These are phyloP conservation scores for Hirundichthys speculiger DNA, from an alignment of 2,113 vertebrate species.

Conservation along the genomic window DNA sequence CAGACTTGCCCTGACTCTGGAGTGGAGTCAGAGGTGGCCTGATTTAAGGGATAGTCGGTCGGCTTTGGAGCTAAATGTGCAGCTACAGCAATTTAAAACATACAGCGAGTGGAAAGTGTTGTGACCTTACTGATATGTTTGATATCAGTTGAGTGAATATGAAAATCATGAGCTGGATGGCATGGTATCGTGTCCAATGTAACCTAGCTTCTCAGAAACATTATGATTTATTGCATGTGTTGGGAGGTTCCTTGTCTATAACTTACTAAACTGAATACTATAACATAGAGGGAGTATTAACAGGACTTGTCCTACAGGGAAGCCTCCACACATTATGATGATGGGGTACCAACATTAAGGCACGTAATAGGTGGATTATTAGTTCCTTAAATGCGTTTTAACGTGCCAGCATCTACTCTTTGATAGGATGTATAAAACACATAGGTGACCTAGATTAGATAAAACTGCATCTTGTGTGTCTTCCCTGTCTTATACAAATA, in stretches of 20 bases:
- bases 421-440: constrained; percentile 61
- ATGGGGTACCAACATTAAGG: constrained; percentile 33
- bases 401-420: constrained; percentile 51
- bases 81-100: constrained; percentile 76
- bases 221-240: constrained; percentile 51
- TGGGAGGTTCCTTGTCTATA: constrained; percentile 29
- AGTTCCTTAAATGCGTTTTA: constrained; percentile 32
- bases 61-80: constrained; percentile 73
- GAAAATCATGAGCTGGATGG: constrained; percentile 82
- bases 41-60: constrained; percentile 82
- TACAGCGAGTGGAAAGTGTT: constrained; percentile 34
- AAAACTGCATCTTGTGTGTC: constrained; percentile 69
- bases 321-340: constrained; percentile 5
- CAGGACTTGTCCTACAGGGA: constrained; percentile 13
- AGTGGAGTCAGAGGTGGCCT: constrained; percentile 78
- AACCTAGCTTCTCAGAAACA: constrained; percentile 51
- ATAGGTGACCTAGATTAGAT: constrained; percentile 81
- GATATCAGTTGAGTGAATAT: constrained; percentile 79
- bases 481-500: constrained; percentile 79
- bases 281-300: constrained; percentile 31
- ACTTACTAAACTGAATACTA: constrained; percentile 52
- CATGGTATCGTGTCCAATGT: constrained; percentile 63
- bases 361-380: constrained; percentile 46
- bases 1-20: constrained; percentile 77
- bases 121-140: constrained; percentile 65